phyloP scores from a whole-genome alignment of 2,888 invertebrate genomes.

The Aphodius sticticus region DNA sequence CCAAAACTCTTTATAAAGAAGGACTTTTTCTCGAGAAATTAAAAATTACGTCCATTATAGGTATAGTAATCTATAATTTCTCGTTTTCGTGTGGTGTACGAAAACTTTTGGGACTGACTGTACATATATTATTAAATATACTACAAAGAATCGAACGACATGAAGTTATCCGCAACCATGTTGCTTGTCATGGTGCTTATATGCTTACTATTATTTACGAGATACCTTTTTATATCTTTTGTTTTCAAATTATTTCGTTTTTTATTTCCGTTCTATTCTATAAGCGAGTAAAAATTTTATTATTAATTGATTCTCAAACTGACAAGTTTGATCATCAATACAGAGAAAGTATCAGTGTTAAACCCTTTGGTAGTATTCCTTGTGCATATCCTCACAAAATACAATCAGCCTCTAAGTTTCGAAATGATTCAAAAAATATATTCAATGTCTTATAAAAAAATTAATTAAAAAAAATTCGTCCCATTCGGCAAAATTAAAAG shows the following conservation, averaged over 20 bases:
- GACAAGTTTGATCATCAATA: background rate
- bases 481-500: background rate
- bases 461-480: background rate
- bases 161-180: conserved; percentile 43
- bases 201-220: conserved; percentile 20
- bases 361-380: background rate
- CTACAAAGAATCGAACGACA: background rate
- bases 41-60: no score
- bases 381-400: background rate
- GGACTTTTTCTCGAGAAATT: no score
- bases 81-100: no score
- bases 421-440: background rate
- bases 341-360: background rate
- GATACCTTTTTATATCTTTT: background rate
- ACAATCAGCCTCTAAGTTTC: conserved; percentile 4
- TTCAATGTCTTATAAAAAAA: background rate
- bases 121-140: background rate
- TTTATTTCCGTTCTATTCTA: background rate
- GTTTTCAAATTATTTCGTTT: background rate
- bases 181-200: conserved; percentile 51
- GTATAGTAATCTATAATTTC: no score
- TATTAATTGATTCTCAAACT: background rate
- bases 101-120: no score
- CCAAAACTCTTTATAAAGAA: no score
- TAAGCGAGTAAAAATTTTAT: background rate